Evolutionary conservation across 2,888 invertebrate species (phyloP).

Genomic region (Lithosia quadra): DNA sequence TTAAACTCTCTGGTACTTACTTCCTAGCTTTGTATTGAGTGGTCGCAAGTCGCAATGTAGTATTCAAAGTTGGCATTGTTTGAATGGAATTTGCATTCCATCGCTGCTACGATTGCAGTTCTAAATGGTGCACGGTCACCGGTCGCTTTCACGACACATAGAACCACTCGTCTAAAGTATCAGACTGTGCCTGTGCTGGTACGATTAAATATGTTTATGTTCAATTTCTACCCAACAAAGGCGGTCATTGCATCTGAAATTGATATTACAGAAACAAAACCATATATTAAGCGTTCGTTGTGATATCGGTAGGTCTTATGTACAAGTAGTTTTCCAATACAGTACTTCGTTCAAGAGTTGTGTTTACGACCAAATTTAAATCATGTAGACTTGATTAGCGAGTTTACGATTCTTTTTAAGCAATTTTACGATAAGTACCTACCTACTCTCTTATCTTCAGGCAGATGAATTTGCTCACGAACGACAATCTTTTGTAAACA

Average conservation of each 20-base stretch:
- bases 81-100: slow-evolving; percentile 61
- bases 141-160: slow-evolving; percentile 49
- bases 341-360: not conserved
- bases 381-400: not conserved
- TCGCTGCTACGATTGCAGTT: slow-evolving; percentile 56
- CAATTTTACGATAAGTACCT: not conserved
- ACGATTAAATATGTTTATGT: not conserved
- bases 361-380: not conserved
- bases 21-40: slow-evolving; percentile 44
- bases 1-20: slow-evolving; percentile 19
- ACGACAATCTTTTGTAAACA: slow-evolving; percentile 2
- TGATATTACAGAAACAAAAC: slow-evolving; percentile 25
- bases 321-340: not conserved
- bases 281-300: too few relatives aligned
- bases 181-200: slow-evolving; percentile 38
- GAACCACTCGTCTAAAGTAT: slow-evolving; percentile 50
- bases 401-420: not conserved
- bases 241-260: slow-evolving; percentile 20
- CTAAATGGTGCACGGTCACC: slow-evolving; percentile 59
- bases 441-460: not conserved
- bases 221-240: slow-evolving; percentile 21
- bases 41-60: slow-evolving; percentile 50
- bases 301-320: not conserved
- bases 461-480: not conserved
- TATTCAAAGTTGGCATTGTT: slow-evolving; percentile 56